Conservation (phyloP, 2,113 vertebrate species). For the Microtus ochrogaster region DNA sequence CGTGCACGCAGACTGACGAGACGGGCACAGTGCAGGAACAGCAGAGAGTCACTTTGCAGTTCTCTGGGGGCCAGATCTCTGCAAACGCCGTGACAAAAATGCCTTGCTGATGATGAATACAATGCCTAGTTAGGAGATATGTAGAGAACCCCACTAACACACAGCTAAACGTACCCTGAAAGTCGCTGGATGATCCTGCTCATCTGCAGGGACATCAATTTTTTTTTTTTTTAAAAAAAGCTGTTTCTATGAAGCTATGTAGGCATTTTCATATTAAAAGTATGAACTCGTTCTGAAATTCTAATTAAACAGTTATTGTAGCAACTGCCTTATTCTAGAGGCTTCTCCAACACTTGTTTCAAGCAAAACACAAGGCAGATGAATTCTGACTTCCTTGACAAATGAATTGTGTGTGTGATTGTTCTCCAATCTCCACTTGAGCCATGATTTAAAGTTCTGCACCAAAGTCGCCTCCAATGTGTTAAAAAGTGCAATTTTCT, state of each 20-base stretch:
- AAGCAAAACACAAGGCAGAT: constrained; percentile 7
- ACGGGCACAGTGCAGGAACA: constrained; percentile 26
- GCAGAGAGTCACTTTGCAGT: constrained; percentile 46
- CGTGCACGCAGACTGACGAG: background rate
- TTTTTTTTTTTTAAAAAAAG: too few relatives aligned
- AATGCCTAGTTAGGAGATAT: background rate
- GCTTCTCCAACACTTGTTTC: background rate
- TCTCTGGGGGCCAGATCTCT: background rate
- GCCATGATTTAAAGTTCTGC: background rate
- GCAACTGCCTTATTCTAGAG: background rate
- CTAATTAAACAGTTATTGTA: background rate
- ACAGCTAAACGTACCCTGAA: background rate
- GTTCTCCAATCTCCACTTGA: background rate
- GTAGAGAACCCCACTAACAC: background rate
- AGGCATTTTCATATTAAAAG: background rate
- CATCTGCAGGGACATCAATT: background rate
- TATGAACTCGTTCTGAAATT: background rate
- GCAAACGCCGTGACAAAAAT: background rate
- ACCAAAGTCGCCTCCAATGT: background rate
- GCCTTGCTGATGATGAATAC: constrained; percentile 13
- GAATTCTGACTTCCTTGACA: background rate
- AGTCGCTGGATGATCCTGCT: background rate
- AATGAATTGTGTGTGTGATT: background rate
- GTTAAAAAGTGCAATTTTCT: background rate
- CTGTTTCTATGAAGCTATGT: background rate